Conservation (phyloP, 2,888 invertebrate genomes). For the Biston betularia region DNA sequence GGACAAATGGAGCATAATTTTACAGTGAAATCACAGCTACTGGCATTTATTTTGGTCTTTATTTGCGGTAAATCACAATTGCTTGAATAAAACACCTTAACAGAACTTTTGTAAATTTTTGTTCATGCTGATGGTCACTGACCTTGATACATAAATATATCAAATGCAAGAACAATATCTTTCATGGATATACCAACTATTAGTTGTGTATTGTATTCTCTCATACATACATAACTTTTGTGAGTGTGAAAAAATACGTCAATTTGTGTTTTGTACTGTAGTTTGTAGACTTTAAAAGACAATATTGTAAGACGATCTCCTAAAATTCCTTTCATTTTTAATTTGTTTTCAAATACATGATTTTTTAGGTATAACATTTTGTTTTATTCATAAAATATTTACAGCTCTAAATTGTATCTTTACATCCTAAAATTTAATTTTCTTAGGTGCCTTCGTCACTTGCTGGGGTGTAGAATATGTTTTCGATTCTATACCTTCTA, state of each 20-base stretch:
- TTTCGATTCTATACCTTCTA: constrained; percentile 75
- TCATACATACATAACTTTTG: neutral
- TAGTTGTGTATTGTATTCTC: neutral
- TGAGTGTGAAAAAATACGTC: neutral
- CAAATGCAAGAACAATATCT: too few species aligned
- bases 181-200: too few species aligned
- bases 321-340: constrained; percentile 6
- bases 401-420: constrained; percentile 18
- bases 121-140: too few species aligned
- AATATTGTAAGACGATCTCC: constrained; percentile 33
- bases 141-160: too few species aligned
- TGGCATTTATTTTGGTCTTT: too few species aligned
- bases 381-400: constrained; percentile 21
- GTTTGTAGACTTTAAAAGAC: constrained; percentile 39
- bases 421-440: constrained; percentile 71
- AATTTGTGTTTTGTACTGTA: neutral
- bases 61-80: too few species aligned
- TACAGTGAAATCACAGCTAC: too few species aligned
- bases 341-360: constrained; percentile 19
- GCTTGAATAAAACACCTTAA: too few species aligned
- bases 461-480: constrained; percentile 46
- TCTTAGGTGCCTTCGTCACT: constrained; percentile 72
- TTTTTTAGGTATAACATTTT: constrained; percentile 3
- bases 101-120: too few species aligned
- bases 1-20: too few species aligned